A percentile compares a stretch with the other conserved stretches of the same genome.
phyloP scores from a whole-genome alignment of 2,888 invertebrate species.

The Pristionchus maxplancki region DNA sequence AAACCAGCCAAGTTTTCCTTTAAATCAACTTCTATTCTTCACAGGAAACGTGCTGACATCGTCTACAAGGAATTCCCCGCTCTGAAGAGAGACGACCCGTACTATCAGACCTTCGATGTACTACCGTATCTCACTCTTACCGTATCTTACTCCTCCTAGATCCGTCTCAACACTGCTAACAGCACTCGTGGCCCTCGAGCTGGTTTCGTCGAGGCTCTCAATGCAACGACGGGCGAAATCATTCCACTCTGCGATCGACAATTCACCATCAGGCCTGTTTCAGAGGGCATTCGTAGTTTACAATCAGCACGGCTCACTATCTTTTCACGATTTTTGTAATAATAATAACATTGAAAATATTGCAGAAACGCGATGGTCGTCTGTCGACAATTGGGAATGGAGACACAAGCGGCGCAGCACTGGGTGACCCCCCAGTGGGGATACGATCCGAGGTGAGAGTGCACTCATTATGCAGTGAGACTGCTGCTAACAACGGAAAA shows the following conservation, averaged over 20 bases:
- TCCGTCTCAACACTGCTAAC: conserved; percentile 32
- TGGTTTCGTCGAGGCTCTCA: conserved; percentile 84
- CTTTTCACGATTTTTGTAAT: neutral
- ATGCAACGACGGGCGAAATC: conserved; percentile 95
- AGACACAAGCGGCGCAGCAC: conserved; percentile 91
- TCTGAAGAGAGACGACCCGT: conserved; percentile 74
- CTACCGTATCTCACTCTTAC: too few species aligned
- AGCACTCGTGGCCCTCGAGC: conserved; percentile 45
- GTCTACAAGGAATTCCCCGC: conserved; percentile 75
- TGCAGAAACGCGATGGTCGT: conserved; percentile 82
- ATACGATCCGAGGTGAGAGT: conserved; percentile 36
- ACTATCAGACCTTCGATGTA: conserved; percentile 72
- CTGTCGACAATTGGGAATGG: conserved; percentile 92
- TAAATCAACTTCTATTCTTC: neutral
- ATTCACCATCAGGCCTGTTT: conserved; percentile 94
- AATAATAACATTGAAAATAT: neutral
- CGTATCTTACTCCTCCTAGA: neutral
- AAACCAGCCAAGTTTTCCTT: neutral
- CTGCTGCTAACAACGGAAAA: too few species aligned
- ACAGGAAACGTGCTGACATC: conserved; percentile 62
- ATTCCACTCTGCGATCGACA: conserved; percentile 95
- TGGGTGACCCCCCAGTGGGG: conserved; percentile 88
- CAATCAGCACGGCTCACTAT: neutral
- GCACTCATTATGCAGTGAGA: too few species aligned
- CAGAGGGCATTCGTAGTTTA: conserved; percentile 45